These are phyloP conservation scores for Apogon hyalosoma DNA, from an alignment of 2,797 vertebrate genomes.

Conservation along the genomic window DNA sequence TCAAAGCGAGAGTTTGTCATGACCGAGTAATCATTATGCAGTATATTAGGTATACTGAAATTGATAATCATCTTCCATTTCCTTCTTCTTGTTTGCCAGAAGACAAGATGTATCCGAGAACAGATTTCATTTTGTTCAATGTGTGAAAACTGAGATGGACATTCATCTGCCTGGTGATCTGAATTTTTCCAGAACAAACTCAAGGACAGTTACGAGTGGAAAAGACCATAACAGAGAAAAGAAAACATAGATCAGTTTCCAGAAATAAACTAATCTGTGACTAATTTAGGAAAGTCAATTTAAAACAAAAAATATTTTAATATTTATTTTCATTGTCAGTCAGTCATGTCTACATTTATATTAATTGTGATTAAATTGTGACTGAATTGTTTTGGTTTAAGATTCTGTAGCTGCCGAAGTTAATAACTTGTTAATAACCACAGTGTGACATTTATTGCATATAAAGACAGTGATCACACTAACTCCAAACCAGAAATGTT, in stretches of 20 bases:
- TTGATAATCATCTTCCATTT: conserved; percentile 3
- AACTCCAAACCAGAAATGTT: too few species aligned
- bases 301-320: too few species aligned
- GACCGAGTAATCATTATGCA: background rate
- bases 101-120: background rate
- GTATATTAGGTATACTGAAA: background rate
- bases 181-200: background rate
- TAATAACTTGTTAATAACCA: too few species aligned
- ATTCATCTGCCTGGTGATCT: background rate
- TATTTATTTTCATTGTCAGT: too few species aligned
- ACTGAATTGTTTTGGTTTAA: too few species aligned
- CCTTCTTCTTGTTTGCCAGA: background rate
- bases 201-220: background rate
- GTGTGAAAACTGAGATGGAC: background rate
- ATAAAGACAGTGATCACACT: too few species aligned
- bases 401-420: too few species aligned
- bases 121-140: background rate
- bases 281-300: too few species aligned
- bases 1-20: conserved; percentile 6
- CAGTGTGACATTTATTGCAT: too few species aligned
- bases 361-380: too few species aligned
- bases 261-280: background rate
- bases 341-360: too few species aligned
- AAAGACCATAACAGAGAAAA: background rate
- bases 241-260: background rate